These are phyloP conservation scores for Conops quadrifasciatus DNA, from an alignment of 2,888 invertebrate species.

Conservation along the genomic window DNA sequence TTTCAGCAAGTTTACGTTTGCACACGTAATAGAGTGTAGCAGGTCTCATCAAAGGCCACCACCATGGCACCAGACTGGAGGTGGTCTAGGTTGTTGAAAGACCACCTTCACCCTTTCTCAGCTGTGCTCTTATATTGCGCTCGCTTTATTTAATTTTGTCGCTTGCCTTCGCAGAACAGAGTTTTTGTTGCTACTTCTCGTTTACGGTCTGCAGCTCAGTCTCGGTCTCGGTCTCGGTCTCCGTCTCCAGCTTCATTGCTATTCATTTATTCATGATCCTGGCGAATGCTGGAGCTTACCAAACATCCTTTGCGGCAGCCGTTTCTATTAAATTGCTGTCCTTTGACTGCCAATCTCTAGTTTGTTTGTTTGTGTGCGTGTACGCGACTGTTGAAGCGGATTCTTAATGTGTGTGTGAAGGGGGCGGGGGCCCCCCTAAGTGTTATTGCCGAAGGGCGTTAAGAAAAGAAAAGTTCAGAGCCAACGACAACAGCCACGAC, in stretches of 20 bases:
- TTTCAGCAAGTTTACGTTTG: too few relatives aligned
- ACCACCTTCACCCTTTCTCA: too few relatives aligned
- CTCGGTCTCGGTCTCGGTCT: neutral
- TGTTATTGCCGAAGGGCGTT: neutral
- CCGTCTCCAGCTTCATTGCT: neutral
- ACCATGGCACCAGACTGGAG: too few relatives aligned
- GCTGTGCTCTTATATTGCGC: too few relatives aligned
- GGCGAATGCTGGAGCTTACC: neutral
- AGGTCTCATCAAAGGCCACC: too few relatives aligned
- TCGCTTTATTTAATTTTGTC: neutral
- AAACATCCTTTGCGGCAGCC: constrained; percentile 4
- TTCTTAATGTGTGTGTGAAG: neutral
- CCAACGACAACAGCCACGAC: neutral
- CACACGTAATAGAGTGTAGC: too few relatives aligned
- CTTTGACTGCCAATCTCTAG: neutral
- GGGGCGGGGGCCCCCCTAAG: neutral
- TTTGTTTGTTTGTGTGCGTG: neutral
- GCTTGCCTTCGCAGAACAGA: neutral
- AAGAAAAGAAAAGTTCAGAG: neutral
- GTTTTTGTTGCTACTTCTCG: neutral
- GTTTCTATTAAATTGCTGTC: constrained; percentile 9
- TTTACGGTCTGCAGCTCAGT: neutral
- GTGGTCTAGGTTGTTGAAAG: too few relatives aligned
- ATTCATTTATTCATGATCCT: constrained; percentile 22
- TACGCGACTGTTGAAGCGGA: too few relatives aligned